Evolutionary conservation across 1,140 invertebrate species (phyloP), one percentile per base, ranked within the genome.

Genomic region (Drosophila santomea): DNA sequence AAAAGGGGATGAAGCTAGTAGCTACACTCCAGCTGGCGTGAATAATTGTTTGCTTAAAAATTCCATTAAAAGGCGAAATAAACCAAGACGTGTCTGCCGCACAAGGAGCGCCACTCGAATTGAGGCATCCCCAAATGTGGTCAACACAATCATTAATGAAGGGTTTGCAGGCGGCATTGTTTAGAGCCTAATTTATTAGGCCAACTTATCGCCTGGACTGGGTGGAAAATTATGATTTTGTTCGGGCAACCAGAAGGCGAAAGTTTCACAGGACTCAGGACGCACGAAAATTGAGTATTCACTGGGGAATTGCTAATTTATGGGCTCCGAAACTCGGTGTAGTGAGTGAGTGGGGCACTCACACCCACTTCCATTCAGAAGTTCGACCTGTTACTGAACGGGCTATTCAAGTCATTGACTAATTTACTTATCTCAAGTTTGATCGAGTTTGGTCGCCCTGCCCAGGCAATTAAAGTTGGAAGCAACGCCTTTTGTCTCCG

Each of bases 21-120:
- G 39, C 15, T 55, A n/a, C 7, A 15, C 45, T 36, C 32, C 32
- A 39, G 39, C 61, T 58, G 68, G 59, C 47, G 75, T 56, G 61
- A 79, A 79, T 78, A 67, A 73, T 79, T 73, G 68, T 73, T 59
- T 60, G 76, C 68, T 79, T 73, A 57, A 72, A 67, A 78, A 73
- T 79, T 79, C 68, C 67, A 79, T 67, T 73, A 71, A 56, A 60
- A 59, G 11, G 43, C 48, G 47, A 69, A 73, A 59, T 69, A 69
- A 69, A 59, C 8, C 55, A 60, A 25, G 56, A 72, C 69, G 67
- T 61, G 69, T 23, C 66, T 58, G 12, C 23, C 17, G 23, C 5
- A 41, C 6, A 5, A 23, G 28, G 4, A 51, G 17, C 11, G n/a
- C 25, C 14, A n/a, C 10, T 32, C 25, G 23, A 41, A 66, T 66